A percentile compares a stretch with the other conserved stretches of the same genome.
phyloP scores from a whole-genome alignment of 2,797 vertebrate genomes.

The Paguma larvata region DNA sequence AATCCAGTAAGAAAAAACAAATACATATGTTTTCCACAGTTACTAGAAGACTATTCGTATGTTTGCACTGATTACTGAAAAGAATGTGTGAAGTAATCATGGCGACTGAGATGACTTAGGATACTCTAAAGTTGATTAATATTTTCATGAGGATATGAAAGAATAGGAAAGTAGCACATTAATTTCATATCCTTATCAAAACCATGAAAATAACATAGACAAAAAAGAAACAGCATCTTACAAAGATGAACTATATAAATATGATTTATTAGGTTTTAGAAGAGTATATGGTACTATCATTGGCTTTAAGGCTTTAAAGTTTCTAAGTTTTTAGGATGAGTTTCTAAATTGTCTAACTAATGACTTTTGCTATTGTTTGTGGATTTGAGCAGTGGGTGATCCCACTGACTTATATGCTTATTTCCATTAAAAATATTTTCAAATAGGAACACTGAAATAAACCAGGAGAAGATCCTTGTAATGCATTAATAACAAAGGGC shows the following conservation, averaged over 20 bases:
- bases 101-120: background rate
- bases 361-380: conserved; percentile 7
- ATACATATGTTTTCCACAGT: background rate
- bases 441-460: conserved; percentile 29
- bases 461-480: background rate
- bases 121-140: conserved; percentile 6
- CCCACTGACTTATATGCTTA: background rate
- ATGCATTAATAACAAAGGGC: background rate
- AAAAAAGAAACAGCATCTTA: background rate
- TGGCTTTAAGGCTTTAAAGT: background rate
- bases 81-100: background rate
- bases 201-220: background rate
- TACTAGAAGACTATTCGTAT: background rate
- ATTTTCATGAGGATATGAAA: conserved; percentile 28
- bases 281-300: background rate
- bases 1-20: background rate
- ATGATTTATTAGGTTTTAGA: background rate
- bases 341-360: background rate
- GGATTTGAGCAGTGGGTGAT: background rate
- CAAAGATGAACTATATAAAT: background rate
- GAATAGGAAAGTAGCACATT: background rate
- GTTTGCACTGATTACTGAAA: background rate
- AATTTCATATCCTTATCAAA: conserved; percentile 1
- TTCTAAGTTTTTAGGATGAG: background rate
- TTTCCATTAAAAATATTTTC: background rate